These are phyloP conservation scores for Leptinotarsa peninsularis DNA, from an alignment of 2,888 invertebrate genomes.

Conservation along the genomic window DNA sequence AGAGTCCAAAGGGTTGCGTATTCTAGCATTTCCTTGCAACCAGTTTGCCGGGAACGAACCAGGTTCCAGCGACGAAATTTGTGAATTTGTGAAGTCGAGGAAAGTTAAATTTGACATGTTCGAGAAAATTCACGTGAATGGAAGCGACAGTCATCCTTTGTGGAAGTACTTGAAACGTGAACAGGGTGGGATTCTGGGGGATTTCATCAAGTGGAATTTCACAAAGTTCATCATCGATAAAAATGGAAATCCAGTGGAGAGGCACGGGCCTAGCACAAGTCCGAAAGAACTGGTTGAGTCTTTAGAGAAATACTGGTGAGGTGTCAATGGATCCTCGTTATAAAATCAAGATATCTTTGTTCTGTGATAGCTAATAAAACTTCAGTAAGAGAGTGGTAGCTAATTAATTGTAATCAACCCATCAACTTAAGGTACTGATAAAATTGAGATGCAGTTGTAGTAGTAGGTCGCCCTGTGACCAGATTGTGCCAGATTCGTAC, in stretches of 20 bases:
- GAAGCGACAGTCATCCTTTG: constrained; percentile 72
- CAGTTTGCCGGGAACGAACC: constrained; percentile 82
- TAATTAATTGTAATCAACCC: too few relatives aligned
- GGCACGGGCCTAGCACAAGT: constrained; percentile 69
- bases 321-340: neutral
- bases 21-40: constrained; percentile 88
- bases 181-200: constrained; percentile 68
- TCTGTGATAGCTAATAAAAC: too few relatives aligned
- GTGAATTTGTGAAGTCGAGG: constrained; percentile 71
- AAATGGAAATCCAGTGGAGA: constrained; percentile 76
- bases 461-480: too few relatives aligned
- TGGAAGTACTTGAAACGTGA: constrained; percentile 75
- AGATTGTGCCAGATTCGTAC: too few relatives aligned
- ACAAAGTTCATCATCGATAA: constrained; percentile 85
- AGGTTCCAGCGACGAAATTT: constrained; percentile 73
- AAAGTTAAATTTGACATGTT: constrained; percentile 79
- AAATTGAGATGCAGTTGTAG: too few relatives aligned
- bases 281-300: constrained; percentile 48
- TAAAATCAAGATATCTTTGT: too few relatives aligned
- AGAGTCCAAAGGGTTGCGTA: constrained; percentile 78
- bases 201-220: constrained; percentile 90
- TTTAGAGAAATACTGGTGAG: constrained; percentile 46
- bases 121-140: constrained; percentile 76
- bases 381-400: too few relatives aligned
- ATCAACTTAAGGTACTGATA: too few relatives aligned